Base-by-base conservation (phyloP, 92 coral and sea anemone species). In the Heteractis magnifica region DNA sequence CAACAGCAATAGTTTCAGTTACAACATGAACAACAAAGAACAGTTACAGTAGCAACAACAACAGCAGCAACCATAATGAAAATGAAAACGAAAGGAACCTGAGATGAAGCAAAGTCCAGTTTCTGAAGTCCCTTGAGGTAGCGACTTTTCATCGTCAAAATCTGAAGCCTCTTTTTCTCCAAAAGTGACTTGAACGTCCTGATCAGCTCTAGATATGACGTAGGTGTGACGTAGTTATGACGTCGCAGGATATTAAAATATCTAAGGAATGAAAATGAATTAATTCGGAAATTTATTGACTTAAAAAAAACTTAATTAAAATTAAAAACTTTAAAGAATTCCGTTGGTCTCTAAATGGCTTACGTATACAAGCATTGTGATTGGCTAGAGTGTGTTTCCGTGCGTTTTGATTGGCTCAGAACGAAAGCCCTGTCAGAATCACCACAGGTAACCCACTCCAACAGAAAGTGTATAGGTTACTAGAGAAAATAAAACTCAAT, bases 221-320 rank as follows among this genome's bases (percentile, higher is more conserved):
- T 96, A 79, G 99, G 99, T 10, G 99, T 96, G 89, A 96, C 99
- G 92, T 96, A 96, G 86, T 91, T 90, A 34, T 90, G 99, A 81
- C 99, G 92, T 80, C 95, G 90, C 10, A 96, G 89, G 19, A 96
- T 87, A 21, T 87, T 97, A 59, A 59, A 94, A 84, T 89, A 96
- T 79, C 99, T 93, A 77, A 19, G 51, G 20, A 23, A 72, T 9
- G 18, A 50, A 23, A 4, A 77, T 6, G 65, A 15, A 49, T 9
- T 13, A 71, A 41, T 41, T 16, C 10, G 49, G 10, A 9, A 20
- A 20, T 9, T 41, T 20, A 15, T 70, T 71, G 10, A 20, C 10
- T 8, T 9, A 71, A 71, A 4, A 74, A 41, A 26, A 4, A 74
- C 26, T 26, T 26, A 10, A 50, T 26, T 26, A 10, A 50, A 65